phyloP scores from a whole-genome alignment of 1,140 invertebrate species.

The Microplitis mediator region DNA sequence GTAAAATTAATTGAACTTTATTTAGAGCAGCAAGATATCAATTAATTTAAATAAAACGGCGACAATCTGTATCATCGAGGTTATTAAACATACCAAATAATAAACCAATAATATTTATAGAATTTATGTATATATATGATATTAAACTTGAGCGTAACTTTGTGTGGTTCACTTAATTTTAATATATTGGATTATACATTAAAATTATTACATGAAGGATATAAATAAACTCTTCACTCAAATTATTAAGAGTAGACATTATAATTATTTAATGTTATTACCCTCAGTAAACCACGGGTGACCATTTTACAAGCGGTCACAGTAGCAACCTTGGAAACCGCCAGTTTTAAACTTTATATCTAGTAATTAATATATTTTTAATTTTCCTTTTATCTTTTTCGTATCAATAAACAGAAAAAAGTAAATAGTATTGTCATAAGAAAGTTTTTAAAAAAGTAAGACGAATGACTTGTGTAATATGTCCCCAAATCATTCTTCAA shows the following conservation, averaged over 20 bases:
- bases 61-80: conserved; percentile 15
- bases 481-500: not conserved
- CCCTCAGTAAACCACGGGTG: conserved; percentile 53
- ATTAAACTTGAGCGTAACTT: no score
- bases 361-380: not conserved
- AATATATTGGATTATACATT: no score
- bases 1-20: conserved; percentile 43
- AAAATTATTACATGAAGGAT: no score
- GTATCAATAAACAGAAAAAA: no score
- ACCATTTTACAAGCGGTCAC: conserved; percentile 57
- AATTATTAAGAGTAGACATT: not conserved
- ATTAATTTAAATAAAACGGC: conserved; percentile 33
- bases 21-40: conserved; percentile 37
- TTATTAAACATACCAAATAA: conserved; percentile 5
- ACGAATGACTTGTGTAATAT: conserved; percentile 3
- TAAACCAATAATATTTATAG: not conserved
- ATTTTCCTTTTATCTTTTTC: no score
- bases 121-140: no score
- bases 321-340: conserved; percentile 49
- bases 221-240: no score
- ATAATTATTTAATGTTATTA: conserved; percentile 37
- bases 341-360: conserved; percentile 46
- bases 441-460: not conserved
- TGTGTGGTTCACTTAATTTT: no score
- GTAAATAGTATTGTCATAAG: not conserved